Percentiles rank a stretch among this genome's conserved stretches.
These are phyloP conservation scores for Microcaecilia unicolor DNA, from an alignment of 2,797 vertebrate species.

Conservation along the genomic window DNA sequence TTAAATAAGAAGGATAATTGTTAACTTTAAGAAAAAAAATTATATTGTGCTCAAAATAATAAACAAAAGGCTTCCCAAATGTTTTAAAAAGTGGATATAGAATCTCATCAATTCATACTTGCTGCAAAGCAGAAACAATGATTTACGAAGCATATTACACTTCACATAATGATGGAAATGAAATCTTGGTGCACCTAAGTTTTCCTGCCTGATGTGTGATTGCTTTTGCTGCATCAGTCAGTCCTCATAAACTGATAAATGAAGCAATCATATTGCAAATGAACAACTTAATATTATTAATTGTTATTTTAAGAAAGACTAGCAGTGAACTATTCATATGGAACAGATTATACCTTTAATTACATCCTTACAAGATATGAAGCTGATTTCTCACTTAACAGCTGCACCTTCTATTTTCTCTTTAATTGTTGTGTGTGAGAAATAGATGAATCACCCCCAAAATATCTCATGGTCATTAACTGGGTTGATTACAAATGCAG, in stretches of 20 bases:
- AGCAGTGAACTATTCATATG: conserved; percentile 50
- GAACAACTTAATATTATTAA: conserved; percentile 49
- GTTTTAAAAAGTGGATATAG: too few species aligned
- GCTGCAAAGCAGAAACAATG: too few species aligned
- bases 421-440: conserved; percentile 57
- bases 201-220: conserved; percentile 2
- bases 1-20: too few species aligned
- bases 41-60: too few species aligned
- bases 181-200: too few species aligned
- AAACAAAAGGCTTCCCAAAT: too few species aligned
- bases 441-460: conserved; percentile 51
- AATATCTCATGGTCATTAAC: conserved; percentile 40
- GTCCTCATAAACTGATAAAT: conserved; percentile 39
- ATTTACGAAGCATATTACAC: too few species aligned
- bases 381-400: conserved; percentile 48
- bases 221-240: conserved; percentile 43
- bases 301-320: conserved; percentile 55
- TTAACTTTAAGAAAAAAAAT: too few species aligned
- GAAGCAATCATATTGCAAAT: conserved; percentile 39
- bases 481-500: conserved; percentile 34
- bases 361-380: conserved; percentile 54
- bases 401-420: conserved; percentile 41
- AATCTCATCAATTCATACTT: too few species aligned
- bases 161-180: too few species aligned
- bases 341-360: conserved; percentile 66